phyloP scores from a whole-genome alignment of 2,888 invertebrate species.

The Podotricha telesiphe region DNA sequence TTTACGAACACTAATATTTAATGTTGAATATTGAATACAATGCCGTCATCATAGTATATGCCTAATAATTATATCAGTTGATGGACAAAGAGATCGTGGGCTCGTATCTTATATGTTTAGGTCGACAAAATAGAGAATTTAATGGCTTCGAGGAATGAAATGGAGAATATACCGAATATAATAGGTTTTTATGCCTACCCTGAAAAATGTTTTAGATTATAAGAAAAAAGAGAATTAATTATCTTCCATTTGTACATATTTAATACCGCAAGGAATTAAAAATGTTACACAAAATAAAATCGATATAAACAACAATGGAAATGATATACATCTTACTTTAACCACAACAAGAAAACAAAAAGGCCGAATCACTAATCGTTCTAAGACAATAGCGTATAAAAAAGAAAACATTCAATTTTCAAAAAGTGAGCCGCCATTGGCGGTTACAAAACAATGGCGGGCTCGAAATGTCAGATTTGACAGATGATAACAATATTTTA shows the following conservation, averaged over 20 bases:
- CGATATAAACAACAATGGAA: slow-evolving; percentile 4
- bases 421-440: slow-evolving; percentile 69
- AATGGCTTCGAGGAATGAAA: too few species aligned
- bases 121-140: too few species aligned
- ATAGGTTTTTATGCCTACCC: too few species aligned
- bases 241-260: background rate
- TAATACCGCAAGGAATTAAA: background rate
- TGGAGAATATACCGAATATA: too few species aligned
- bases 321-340: slow-evolving; percentile 21
- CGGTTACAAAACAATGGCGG: slow-evolving; percentile 64
- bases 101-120: background rate
- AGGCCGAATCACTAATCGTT: slow-evolving; percentile 29
- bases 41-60: too few species aligned
- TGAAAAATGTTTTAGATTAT: too few species aligned
- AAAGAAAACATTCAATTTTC: slow-evolving; percentile 69
- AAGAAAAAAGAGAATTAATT: too few species aligned
- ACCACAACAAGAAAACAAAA: slow-evolving; percentile 17
- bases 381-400: slow-evolving; percentile 61
- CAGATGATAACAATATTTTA: slow-evolving; percentile 58
- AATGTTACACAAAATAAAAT: background rate
- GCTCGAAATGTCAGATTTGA: slow-evolving; percentile 73
- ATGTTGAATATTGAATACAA: background rate
- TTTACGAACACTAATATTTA: background rate
- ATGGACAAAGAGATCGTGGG: background rate
- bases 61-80: too few species aligned